Evolutionary conservation across 2,113 vertebrate species (phyloP).

Genomic region (Enhydra lutris): DNA sequence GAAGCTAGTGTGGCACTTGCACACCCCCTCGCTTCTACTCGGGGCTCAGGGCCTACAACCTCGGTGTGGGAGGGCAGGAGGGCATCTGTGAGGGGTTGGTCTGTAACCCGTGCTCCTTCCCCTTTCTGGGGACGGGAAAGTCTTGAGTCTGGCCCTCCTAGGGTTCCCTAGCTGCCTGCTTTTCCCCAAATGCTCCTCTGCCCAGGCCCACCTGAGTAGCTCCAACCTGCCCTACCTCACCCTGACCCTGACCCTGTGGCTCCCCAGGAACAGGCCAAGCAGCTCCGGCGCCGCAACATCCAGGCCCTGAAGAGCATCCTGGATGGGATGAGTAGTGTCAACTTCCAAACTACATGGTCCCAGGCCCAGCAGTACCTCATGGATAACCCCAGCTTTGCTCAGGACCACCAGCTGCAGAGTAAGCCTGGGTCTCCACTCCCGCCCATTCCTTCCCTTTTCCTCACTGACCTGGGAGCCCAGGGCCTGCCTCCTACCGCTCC

Average conservation of each 20-base stretch:
- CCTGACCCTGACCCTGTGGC: not conserved
- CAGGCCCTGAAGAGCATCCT: conserved; percentile 85
- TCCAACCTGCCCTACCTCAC: not conserved
- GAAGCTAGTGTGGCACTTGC: not conserved
- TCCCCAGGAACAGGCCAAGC: conserved; percentile 83
- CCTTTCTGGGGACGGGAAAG: not conserved
- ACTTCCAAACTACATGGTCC: conserved; percentile 84
- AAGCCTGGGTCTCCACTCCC: conserved; percentile 49
- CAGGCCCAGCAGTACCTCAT: conserved; percentile 85
- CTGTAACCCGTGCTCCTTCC: not conserved
- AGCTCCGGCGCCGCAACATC: conserved; percentile 82
- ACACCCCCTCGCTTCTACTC: not conserved
- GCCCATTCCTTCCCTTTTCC: not conserved
- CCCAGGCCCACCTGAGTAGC: not conserved
- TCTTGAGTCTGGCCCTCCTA: not conserved
- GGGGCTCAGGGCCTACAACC: not conserved
- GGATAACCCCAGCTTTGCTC: conserved; percentile 85
- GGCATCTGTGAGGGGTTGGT: not conserved
- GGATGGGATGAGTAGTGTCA: conserved; percentile 84
- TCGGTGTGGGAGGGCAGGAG: not conserved
- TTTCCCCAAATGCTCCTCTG: not conserved
- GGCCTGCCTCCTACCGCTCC: not conserved
- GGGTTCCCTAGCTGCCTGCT: not conserved
- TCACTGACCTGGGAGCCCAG: not conserved
- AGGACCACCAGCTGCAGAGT: conserved; percentile 85